These are phyloP conservation scores for Nerophis ophidion DNA, from an alignment of 2,113 vertebrate species.

Conservation along the genomic window DNA sequence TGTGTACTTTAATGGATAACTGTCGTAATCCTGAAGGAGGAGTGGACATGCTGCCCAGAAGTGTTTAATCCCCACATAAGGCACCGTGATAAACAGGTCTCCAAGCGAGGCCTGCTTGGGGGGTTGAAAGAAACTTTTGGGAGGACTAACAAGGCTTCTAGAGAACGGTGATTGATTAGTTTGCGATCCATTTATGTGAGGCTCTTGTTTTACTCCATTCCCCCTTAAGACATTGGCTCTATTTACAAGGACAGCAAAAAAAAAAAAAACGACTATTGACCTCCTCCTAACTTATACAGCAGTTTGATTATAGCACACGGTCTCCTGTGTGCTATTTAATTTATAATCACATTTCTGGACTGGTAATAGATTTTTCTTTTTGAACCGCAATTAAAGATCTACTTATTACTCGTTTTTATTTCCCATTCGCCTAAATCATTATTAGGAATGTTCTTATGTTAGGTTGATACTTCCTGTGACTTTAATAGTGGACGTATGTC, in stretches of 20 bases:
- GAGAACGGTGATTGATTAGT: conserved; percentile 59
- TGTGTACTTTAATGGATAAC: conserved; percentile 41
- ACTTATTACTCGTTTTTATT: no score
- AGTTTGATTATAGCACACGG: no score
- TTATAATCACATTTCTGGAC: no score
- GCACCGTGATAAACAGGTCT: conserved; percentile 69
- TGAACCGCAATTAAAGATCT: no score
- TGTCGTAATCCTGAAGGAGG: conserved; percentile 47
- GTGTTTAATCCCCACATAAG: conserved; percentile 50
- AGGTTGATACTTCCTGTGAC: no score
- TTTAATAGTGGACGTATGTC: no score
- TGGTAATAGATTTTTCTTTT: no score
- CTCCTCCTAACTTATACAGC: neutral
- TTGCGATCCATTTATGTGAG: conserved; percentile 43
- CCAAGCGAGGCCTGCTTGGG: conserved; percentile 42
- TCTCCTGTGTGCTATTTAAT: no score
- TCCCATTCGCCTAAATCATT: no score
- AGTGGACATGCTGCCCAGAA: conserved; percentile 25
- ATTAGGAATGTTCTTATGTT: no score
- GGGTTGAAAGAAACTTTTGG: conserved; percentile 27
- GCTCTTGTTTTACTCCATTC: conserved; percentile 48
- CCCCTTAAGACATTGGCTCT: conserved; percentile 1
- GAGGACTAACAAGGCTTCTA: conserved; percentile 41
- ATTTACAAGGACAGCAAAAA: conserved; percentile 39
- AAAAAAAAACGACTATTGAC: neutral